Base-by-base conservation (phyloP, 2,888 invertebrate genomes). In the Cephus runcator region DNA sequence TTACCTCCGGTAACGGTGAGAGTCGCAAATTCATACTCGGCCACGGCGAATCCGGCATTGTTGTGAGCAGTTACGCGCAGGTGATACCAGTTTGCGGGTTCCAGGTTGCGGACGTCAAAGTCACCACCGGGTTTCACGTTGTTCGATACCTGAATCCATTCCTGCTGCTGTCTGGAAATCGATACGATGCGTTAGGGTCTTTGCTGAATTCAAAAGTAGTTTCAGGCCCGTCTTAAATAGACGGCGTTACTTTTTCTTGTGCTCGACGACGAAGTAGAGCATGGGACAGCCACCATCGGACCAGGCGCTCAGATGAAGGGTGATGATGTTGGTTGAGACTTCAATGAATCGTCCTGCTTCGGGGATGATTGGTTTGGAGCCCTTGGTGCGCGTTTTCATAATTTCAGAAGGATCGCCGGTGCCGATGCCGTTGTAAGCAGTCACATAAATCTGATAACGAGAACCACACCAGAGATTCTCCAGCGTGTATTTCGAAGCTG, bases 21-120 rank as follows among this genome's bases (percentile, higher is more conserved):
- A 3, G 99, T 99, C 31, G 98, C 98, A 92, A 98, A 98, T 93
- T 98, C 97, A 89, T 98, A 98, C 92, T 98, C 97, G 79, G 98
- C 98, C 76, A 98, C 98, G 69, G 97, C 97, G 88, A 98, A 98
- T 76, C 98, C 99, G 80, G 98, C 98, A 87, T 98, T 98, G 92
- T 98, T 98, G 92, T 98, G 97, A 6, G 97, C 97, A 3, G 97
- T 98, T 69, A 98, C 97, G 81, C 97, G 94, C 82, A 98, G 93
- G 87, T 97, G 96, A 90, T 98, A 98, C 97, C 98, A 98, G 23
- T 96, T 97, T 33, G 98, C 98, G 0, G 98, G 97, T 88, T 97
- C 97, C 86, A 98, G 93, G 90, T 98, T 98, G 91, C 97, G 93
- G 12, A 98, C 96, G 30, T 97, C 96, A 88, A 97, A 98, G 92